These are phyloP conservation scores for Hystrix cristata DNA, from an alignment of 2,113 vertebrate species.

Conservation along the genomic window DNA sequence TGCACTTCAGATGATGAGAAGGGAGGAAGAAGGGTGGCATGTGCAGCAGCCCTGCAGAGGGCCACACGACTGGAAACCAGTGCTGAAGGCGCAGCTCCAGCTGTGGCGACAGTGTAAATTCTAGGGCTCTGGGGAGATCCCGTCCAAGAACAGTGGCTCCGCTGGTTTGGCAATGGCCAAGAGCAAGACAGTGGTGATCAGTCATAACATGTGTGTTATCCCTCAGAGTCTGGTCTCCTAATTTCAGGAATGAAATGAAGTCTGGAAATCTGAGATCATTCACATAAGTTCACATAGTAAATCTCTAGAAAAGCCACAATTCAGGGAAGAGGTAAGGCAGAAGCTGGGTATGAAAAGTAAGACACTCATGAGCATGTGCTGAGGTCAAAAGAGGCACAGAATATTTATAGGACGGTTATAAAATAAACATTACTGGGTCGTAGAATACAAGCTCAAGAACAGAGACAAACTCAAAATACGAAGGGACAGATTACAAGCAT, in stretches of 20 bases:
- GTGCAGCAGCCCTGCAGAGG: not conserved
- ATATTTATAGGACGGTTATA: not conserved
- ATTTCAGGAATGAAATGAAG: not conserved
- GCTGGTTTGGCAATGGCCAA: not conserved
- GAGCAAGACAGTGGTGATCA: not conserved
- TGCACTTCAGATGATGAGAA: not conserved
- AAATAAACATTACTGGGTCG: not conserved
- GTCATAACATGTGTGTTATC: not conserved
- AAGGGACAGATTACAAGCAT: not conserved
- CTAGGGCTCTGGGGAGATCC: not conserved
- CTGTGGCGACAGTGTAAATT: not conserved
- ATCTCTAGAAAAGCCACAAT: not conserved
- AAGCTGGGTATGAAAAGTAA: not conserved
- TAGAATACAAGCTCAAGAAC: not conserved
- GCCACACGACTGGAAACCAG: not conserved
- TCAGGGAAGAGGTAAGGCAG: not conserved
- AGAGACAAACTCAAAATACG: not conserved
- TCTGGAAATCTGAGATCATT: not conserved
- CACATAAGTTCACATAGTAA: not conserved
- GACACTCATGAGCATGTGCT: not conserved
- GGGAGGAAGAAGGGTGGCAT: not conserved
- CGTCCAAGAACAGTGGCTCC: not conserved
- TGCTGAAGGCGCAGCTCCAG: not conserved
- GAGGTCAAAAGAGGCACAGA: not conserved
- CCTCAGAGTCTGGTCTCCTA: not conserved